Percentiles rank a stretch among this genome's conserved stretches.
Evolutionary conservation across 2,888 invertebrate species (phyloP).

Genomic region (Cephonodes hylas): DNA sequence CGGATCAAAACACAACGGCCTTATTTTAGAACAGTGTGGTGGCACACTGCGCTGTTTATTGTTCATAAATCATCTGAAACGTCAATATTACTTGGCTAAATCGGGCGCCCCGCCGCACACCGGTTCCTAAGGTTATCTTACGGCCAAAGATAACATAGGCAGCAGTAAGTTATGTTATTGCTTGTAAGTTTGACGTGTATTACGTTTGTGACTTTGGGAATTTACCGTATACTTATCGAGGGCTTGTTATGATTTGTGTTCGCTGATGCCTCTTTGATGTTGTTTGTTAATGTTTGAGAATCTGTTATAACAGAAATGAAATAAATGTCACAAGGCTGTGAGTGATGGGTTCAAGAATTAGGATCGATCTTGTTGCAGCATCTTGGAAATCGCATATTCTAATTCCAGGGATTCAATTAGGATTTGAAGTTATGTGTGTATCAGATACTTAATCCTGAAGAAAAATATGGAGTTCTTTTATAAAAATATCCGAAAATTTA

Average conservation of each 20-base stretch:
- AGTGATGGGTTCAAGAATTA: too few relatives aligned
- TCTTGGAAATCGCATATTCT: too few relatives aligned
- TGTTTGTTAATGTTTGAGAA: neutral
- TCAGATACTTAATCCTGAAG: too few relatives aligned
- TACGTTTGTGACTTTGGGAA: slow-evolving; percentile 4
- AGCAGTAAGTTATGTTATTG: slow-evolving; percentile 30
- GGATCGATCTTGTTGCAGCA: too few relatives aligned
- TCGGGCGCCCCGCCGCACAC: slow-evolving; percentile 38
- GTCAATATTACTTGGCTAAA: slow-evolving; percentile 61
- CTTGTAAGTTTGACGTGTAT: slow-evolving; percentile 16
- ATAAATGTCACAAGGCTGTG: too few relatives aligned
- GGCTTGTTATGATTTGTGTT: neutral
- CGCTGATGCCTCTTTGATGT: neutral
- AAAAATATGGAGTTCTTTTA: too few relatives aligned
- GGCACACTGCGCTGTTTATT: slow-evolving; percentile 49
- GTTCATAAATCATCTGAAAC: slow-evolving; percentile 65
- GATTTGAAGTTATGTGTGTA: too few relatives aligned
- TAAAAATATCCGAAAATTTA: too few relatives aligned
- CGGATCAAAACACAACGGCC: neutral
- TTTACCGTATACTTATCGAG: neutral
- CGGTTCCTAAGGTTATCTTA: slow-evolving; percentile 34
- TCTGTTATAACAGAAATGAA: neutral
- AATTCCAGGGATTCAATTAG: too few relatives aligned
- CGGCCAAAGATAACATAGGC: slow-evolving; percentile 37
- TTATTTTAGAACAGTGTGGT: slow-evolving; percentile 54